A percentile compares a stretch with the other conserved stretches of the same genome.
Evolutionary conservation across 2,113 vertebrate species (phyloP).

Genomic region (Psophia crepitans): DNA sequence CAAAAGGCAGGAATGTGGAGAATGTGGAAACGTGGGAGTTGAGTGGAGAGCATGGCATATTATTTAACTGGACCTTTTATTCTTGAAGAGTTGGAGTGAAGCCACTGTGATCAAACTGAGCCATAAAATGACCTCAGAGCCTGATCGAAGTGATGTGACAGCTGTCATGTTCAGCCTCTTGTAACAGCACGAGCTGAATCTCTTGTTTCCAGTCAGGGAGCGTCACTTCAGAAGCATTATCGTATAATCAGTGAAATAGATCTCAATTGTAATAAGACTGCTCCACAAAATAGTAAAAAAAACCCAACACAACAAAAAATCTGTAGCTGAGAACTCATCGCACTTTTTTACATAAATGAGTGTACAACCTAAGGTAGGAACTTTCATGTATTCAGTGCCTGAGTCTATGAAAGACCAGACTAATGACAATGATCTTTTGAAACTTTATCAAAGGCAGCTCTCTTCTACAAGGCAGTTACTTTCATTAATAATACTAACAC

Average conservation of each 20-base stretch:
- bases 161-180: not conserved
- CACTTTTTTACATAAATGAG: not conserved
- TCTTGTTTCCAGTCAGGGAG: not conserved
- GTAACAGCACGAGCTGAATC: not conserved
- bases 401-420: not conserved
- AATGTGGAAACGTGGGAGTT: not conserved
- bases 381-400: not conserved
- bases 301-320: not conserved
- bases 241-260: not conserved
- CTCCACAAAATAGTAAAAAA: not conserved
- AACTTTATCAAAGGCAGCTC: not conserved
- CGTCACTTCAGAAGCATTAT: not conserved
- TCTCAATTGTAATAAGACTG: not conserved
- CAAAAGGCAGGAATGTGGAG: too few relatives aligned
- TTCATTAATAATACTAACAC: too few relatives aligned
- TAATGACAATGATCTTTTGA: not conserved
- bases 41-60: not conserved
- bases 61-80: not conserved
- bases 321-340: not conserved
- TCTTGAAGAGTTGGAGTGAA: not conserved
- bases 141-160: not conserved
- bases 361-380: not conserved
- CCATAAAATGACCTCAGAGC: not conserved
- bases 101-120: not conserved
- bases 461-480: not conserved